Evolutionary conservation across 2,888 invertebrate species (phyloP), one percentile per base, ranked within the genome.

Genomic region (Hylaea fasciaria): DNA sequence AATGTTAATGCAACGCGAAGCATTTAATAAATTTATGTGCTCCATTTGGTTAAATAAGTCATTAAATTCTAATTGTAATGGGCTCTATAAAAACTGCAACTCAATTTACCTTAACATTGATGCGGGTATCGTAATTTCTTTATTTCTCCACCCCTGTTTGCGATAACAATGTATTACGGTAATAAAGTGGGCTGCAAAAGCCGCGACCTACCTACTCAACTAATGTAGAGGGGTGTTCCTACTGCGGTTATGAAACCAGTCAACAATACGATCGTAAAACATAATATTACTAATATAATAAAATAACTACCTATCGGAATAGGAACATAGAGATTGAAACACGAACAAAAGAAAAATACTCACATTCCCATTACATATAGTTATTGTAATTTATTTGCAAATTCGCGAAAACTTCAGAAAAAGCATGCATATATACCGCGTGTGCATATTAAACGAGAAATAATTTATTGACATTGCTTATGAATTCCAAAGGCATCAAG

Each of bases 21-120:
- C 43, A n/a, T 13, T 32, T 45, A 40, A 55, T 47, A 61, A 41
- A 50, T 55, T 46, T 48, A 56, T 43, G 29, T 51, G 54, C 43
- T 51, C 55, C 29, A 56, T 56, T 61, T 47, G 43, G 48, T 61
- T 56, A 56, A 61, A 52, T 52, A 61, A 52, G 56, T 56, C 52
- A 62, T 62, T 61, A 44, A 48, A 52, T 47, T 48, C 14, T 56
- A 57, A 40, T 52, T 52, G 22, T 39, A 48, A 56, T 29, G 51
- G 54, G 39, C 41, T 44, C 43, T 48, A 60, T 50, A 45, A 54
- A 54, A 49, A 51, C 50, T 50, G 49, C 54, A 48, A 56, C 55
- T 61, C 37, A 61, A 61, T 55, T 61, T 56, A 49, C 28, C 4
- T 22, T 22, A 28, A 7, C 37, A 35, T 47, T 44, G 40, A 62